Base-by-base conservation (phyloP, 2,113 vertebrate genomes). In the Dicrurus megarhynchus region DNA sequence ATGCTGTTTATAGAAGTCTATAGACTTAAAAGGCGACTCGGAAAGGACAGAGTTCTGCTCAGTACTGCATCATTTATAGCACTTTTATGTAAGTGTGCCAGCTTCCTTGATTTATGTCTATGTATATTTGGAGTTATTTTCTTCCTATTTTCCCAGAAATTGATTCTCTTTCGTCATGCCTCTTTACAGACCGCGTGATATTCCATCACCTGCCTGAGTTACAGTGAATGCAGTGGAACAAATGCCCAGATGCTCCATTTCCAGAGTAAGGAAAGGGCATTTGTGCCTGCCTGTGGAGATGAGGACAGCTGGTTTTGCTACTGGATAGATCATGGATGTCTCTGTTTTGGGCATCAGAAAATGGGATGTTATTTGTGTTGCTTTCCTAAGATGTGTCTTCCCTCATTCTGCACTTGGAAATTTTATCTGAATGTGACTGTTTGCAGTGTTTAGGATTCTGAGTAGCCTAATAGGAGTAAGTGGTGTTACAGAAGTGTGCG, bases 91-190 rank as follows among this genome's bases (percentile, higher is more conserved):
- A 90, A 89, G 52, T 4, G 1, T 84, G 56, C 76, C 92, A 83
- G 41, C 56, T 74, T 75, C 10, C 69, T 89, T 94, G 77, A 93
- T 95, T 95, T 95, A 55, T 89, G 24, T 77, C 68, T 56, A 42
- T 70, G 52, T 92, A 78, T 94, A 91, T 87, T 89, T 96, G 74
- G 87, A 78, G 41, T 73, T 84, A 81, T 91, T 91, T 93, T 95
- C 86, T 53, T 92, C 60, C 47, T 81, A 0, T 91, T 95, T 78
- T 55, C 42, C 61, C 81, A 82, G 84, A 89, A 93, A 81, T 35
- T 59, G 65, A 50, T 81, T 84, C 47, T 81, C 15, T 89, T 94
- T 73, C 0, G 0, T 87, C 76, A 63, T 60, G 61, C 56, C 52
- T 94, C 83, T 89, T 95, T 91, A 95, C 55, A 79, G 74, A 42